Conservation (phyloP, 1,140 invertebrate species). For the Chlorops oryzae region DNA sequence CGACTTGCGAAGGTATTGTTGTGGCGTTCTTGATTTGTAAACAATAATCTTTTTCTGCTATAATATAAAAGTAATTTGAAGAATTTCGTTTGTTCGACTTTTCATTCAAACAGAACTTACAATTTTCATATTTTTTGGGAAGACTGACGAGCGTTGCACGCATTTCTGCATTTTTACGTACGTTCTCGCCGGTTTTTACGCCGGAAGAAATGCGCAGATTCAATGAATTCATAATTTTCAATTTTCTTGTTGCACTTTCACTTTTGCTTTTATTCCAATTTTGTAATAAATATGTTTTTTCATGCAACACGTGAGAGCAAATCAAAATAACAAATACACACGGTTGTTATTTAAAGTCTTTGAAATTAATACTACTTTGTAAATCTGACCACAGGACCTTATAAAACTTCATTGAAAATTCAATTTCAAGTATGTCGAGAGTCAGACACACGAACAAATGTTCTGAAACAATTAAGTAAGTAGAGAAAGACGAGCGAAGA, state of each 20-base stretch:
- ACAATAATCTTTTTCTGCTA: slow-evolving; percentile 13
- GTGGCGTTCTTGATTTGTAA: slow-evolving; percentile 9
- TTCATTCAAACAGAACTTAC: slow-evolving; percentile 6
- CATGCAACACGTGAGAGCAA: too few species aligned
- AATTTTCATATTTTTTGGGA: slow-evolving; percentile 13
- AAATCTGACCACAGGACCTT: too few species aligned
- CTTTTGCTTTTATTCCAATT: too few species aligned
- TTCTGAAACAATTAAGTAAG: too few species aligned
- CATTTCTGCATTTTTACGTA: slow-evolving; percentile 19
- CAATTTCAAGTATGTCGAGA: too few species aligned
- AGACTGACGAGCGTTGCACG: slow-evolving; percentile 10
- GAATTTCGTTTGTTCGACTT: neutral
- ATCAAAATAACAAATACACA: too few species aligned
- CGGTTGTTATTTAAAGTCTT: too few species aligned
- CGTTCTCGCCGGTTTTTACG: slow-evolving; percentile 16
- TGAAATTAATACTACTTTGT: too few species aligned
- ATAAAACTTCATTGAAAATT: neutral
- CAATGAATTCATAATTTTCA: slow-evolving; percentile 17
- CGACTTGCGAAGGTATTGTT: slow-evolving; percentile 15
- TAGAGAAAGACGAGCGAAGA: too few species aligned
- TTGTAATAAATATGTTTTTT: too few species aligned
- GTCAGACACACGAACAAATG: too few species aligned
- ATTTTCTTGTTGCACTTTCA: neutral
- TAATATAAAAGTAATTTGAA: neutral
- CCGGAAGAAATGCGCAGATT: slow-evolving; percentile 16